These are phyloP conservation scores for Agelastica alni DNA, from an alignment of 2,888 invertebrate species.

Conservation along the genomic window DNA sequence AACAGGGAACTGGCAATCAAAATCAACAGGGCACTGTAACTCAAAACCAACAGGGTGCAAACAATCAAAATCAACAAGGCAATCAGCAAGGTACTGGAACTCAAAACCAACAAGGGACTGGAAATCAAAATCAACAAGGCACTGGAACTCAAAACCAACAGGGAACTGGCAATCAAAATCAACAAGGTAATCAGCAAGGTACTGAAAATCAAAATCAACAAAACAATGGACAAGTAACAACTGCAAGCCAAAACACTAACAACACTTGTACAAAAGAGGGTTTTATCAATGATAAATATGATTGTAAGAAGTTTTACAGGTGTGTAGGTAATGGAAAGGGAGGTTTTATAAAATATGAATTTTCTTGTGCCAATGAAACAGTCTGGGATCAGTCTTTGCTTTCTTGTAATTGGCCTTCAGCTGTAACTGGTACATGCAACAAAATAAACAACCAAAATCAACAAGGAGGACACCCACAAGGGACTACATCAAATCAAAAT, in stretches of 20 bases:
- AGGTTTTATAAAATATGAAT: constrained; percentile 68
- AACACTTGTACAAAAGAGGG: constrained; percentile 66
- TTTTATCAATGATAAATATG: constrained; percentile 69
- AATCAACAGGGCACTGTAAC: constrained; percentile 1
- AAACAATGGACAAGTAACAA: background rate
- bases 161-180: constrained; percentile 52
- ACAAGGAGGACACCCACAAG: constrained; percentile 16
- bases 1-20: constrained; percentile 21
- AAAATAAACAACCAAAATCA: constrained; percentile 28
- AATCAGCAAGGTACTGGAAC: constrained; percentile 17
- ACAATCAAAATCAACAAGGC: constrained; percentile 29
- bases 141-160: constrained; percentile 16
- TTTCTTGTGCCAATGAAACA: constrained; percentile 74
- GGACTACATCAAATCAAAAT: constrained; percentile 11
- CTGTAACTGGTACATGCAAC: constrained; percentile 53
- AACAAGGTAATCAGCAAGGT: constrained; percentile 32
- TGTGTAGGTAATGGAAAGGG: constrained; percentile 69
- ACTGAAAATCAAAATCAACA: background rate
- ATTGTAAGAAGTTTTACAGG: constrained; percentile 78
- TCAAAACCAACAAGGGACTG: background rate
- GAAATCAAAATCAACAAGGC: constrained; percentile 11
- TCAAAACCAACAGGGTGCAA: constrained; percentile 28
- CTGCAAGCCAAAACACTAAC: background rate
- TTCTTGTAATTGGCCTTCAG: constrained; percentile 74
- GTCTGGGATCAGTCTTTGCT: constrained; percentile 73